phyloP scores from a whole-genome alignment of 1,140 invertebrate genomes.

The Heterodera carotae region DNA sequence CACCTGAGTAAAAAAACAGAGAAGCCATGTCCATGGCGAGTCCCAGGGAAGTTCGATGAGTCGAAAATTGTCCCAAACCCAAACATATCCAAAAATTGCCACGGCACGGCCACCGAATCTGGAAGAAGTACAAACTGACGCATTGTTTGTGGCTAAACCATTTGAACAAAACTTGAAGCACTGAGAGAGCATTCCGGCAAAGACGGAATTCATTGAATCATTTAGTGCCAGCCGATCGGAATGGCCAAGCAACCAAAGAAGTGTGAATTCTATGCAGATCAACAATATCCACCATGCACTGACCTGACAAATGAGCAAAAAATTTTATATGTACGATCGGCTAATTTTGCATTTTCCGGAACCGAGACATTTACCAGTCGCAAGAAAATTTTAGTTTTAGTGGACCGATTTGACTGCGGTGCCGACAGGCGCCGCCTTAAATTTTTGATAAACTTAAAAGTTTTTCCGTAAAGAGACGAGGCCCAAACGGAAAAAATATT shows the following conservation, averaged over 20 bases:
- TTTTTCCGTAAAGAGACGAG: too few species aligned
- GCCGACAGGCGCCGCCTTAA: too few species aligned
- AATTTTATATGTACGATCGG: too few species aligned
- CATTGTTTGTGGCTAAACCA: background rate
- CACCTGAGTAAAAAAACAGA: constrained; percentile 34
- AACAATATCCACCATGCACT: constrained; percentile 63
- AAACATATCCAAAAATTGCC: constrained; percentile 63
- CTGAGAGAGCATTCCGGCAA: constrained; percentile 65
- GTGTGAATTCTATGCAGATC: constrained; percentile 57
- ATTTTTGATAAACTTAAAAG: too few species aligned
- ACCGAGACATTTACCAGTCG: too few species aligned
- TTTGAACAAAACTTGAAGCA: constrained; percentile 57
- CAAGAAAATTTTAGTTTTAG: too few species aligned
- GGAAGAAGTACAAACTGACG: background rate
- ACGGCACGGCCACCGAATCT: constrained; percentile 62
- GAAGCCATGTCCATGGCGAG: constrained; percentile 65
- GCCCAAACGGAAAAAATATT: too few species aligned
- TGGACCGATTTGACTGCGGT: too few species aligned
- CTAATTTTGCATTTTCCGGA: too few species aligned
- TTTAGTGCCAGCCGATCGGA: constrained; percentile 62
- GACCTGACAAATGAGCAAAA: constrained; percentile 33
- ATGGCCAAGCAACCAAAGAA: constrained; percentile 55
- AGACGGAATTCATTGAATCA: constrained; percentile 63
- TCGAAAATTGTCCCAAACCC: constrained; percentile 62
- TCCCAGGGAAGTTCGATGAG: constrained; percentile 64